Evolutionary conservation across 2,797 vertebrate genomes (phyloP).

Genomic region (Anas flavirostris): DNA sequence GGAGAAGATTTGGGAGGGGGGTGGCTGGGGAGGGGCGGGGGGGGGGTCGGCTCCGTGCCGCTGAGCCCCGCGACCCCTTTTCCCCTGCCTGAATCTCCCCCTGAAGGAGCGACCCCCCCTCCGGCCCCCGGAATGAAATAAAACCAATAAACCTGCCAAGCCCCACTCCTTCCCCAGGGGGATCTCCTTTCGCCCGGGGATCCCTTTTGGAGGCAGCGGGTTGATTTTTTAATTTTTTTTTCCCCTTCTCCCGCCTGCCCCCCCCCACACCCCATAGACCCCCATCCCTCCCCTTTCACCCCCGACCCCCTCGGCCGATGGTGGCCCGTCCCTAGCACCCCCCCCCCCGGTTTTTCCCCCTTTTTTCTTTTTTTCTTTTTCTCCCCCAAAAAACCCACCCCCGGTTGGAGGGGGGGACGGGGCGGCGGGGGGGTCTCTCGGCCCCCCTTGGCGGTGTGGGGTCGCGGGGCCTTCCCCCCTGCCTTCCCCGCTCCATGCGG

Average conservation of each 20-base stretch:
- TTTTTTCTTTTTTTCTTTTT: too few relatives aligned
- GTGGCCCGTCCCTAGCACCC: not conserved
- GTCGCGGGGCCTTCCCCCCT: not conserved
- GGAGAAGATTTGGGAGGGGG: not conserved
- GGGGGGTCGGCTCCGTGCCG: not conserved
- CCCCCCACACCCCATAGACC: not conserved
- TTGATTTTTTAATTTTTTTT: too few relatives aligned
- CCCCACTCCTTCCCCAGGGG: slow-evolving; percentile 35
- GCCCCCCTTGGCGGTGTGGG: not conserved
- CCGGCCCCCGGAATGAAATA: slow-evolving; percentile 28
- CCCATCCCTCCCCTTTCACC: not conserved
- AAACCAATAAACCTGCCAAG: slow-evolving; percentile 44
- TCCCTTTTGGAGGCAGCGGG: not conserved
- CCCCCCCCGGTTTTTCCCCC: not conserved
- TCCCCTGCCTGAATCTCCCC: slow-evolving; percentile 39
- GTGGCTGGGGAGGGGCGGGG: too few relatives aligned
- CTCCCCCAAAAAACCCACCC: not conserved
- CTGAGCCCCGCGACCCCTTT: slow-evolving; percentile 15
- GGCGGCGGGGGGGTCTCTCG: too few relatives aligned
- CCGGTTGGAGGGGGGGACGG: not conserved
- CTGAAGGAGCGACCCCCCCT: slow-evolving; percentile 3
- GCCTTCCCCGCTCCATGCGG: slow-evolving; percentile 29
- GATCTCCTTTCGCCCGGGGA: not conserved
- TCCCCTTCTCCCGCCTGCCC: not conserved
- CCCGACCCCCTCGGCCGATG: not conserved